Base-by-base conservation (phyloP, 2,113 vertebrate genomes). In the Pterocles orientalis region DNA sequence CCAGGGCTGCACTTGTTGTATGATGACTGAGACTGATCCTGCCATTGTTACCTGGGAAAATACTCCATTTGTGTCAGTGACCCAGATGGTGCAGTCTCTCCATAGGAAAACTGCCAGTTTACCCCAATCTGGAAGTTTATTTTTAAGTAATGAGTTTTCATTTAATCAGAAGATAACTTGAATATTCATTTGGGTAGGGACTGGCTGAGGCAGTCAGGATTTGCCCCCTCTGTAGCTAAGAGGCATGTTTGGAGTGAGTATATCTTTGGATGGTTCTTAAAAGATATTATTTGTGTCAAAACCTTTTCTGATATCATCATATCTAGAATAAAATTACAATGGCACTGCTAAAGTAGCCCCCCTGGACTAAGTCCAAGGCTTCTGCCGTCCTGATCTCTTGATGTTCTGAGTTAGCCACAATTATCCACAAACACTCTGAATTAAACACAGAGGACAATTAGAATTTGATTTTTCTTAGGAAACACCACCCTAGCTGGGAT, bases 61-160 rank as follows among this genome's bases (percentile, higher is more conserved):
- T 65, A 70, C 34, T 56, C 45, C 51, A 39, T 65, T 85, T 61
- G 39, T 51, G 8, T 43, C 51, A 81, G 61, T 57, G 60, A 34
- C 47, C 7, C 29, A 75, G 1, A 1, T 39, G 47, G 29, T 70
- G 10, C 33, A 43, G 33, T 43, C 29, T 82, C 36, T 82, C 16
- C 51, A 34, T 9, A 62, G 41, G 43, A 82, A 75, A 90, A 8
- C 8, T 0, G 0, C 7, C 18, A 28, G 9, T 86, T 61, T 64
- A 77, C 29, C 31, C 62, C 34, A 77, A 4, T 62, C 28, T 76
- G 43, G 45, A 77, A 43, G 34, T 34, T 72, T 8, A 34, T 53
- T 73, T 84, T 69, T 14, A 80, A 56, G 3, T 33, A 66, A 13
- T 33, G 33, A 76, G 19, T 43, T 72, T 76, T 33, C 71, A 53